Base-by-base conservation (phyloP, 2,797 vertebrate species). In the Champsocephalus gunnari region DNA sequence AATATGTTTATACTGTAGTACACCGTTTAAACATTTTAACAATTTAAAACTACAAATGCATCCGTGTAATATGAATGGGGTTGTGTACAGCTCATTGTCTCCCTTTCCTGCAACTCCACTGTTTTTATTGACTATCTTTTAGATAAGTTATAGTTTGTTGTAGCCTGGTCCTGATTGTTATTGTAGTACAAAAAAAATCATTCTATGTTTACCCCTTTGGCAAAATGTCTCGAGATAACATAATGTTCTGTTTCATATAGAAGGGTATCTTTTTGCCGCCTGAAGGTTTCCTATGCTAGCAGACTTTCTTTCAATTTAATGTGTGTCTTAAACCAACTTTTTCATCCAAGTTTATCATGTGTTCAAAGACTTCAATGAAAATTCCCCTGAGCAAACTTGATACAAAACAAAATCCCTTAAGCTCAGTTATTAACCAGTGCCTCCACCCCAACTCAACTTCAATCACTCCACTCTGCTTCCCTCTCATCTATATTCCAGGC, bases 401-500 rank as follows among this genome's bases (percentile, higher is more conserved):
- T 76, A 44, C 10, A 53, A 79, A 11, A n/a, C 24, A 48, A 75
- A 66, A 67, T 51, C 56, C 41, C n/a, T 24, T 0, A 3, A 50
- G 24, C 57, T 34, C 44, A 50, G 41, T 60, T 71, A 45, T 73
- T 69, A 74, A 75, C 59, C 54, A 24, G 53, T 19, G 14, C 16
- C 21, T 57, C 14, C 47, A 5, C 65, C 66, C 50, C 1, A 41
- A 60, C 28, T 21, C 19, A 9, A 24, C 49, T 60, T 16, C 32
- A 64, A 63, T 67, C 62, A 63, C 58, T 78, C 5, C 28, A 68
- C 41, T 67, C 34, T 41, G 61, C 51, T 17, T 63, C 65, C 9
- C 19, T 70, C 56, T 87, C 68, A 79, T 91, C 73, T 56, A 64
- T 73, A 87, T 85, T 86, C 82, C 57, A 72, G 38, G 64, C 41